Base-by-base conservation (phyloP, 2,888 invertebrate species). In the Argyresthia albistria region DNA sequence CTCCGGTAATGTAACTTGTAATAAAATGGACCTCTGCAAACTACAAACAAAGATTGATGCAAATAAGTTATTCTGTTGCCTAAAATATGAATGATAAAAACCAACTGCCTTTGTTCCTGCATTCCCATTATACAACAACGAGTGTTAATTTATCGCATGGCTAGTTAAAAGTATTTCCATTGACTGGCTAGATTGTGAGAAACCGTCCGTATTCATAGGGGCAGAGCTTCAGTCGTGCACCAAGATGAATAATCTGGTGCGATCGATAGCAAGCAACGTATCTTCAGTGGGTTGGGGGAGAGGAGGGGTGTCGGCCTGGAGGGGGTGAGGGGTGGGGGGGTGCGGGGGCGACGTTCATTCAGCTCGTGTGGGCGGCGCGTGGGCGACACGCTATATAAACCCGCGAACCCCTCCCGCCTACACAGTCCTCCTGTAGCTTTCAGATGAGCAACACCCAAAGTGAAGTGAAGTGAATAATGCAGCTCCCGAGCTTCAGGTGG, bases 361-460 rank as follows among this genome's bases (percentile, higher is more conserved):
- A 91, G 90, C 89, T 88, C 89, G 90, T 90, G 91, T 91, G 88
- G 91, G 91, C 89, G 90, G 79, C 68, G 75, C 83, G 86, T 82
- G 81, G 82, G 86, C 82, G 84, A 73, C 65, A 64, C 75, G 80
- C 71, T 79, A 82, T 82, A 83, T 76, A 80, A 78, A 53, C 53
- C 69, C 63, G 61, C 64, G 69, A 66, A 65, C 66, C 66, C 74
- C 74, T 64, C 71, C 75, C 70, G 69, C 73, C 76, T 65, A 65
- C 72, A 74, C 76, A 86, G 83, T 82, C 76, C 74, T 77, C 78
- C 63, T 68, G 70, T 58, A 65, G 66, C 65, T 71, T 70, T 62
- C 67, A 58, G 58, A 57, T 56, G 59, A 69, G 60, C 63, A 66
- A 71, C 74, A 73, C 56, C 64, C 64, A 73, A 25, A 25, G 78